Percentiles rank a stretch among this genome's conserved stretches.
phyloP scores from a whole-genome alignment of 2,113 vertebrate species.

The Corvus cornix region DNA sequence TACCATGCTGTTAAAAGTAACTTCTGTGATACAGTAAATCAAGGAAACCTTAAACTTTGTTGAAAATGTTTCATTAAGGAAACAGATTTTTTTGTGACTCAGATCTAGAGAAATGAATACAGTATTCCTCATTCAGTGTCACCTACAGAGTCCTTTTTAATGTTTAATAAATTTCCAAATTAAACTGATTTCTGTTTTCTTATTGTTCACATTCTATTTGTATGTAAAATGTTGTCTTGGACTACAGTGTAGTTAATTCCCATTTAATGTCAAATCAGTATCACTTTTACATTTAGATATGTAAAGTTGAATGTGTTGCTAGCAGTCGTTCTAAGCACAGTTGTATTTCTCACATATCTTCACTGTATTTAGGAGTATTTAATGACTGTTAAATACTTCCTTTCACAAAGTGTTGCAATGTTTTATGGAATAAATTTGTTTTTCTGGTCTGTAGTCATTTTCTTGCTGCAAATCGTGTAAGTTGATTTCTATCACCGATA shows the following conservation, averaged over 20 bases:
- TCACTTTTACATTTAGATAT: neutral
- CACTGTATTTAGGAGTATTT: neutral
- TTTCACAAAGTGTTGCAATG: neutral
- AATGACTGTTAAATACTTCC: neutral
- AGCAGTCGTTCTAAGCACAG: neutral
- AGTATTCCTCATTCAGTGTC: neutral
- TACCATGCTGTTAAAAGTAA: neutral
- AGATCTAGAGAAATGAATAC: neutral
- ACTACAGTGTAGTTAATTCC: neutral
- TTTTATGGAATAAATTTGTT: neutral
- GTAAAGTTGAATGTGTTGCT: neutral
- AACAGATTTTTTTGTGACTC: neutral
- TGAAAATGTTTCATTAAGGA: neutral
- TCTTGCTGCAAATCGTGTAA: neutral
- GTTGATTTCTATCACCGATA: neutral
- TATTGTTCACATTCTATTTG: neutral
- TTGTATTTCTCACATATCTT: neutral
- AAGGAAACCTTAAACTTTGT: neutral
- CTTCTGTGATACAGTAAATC: neutral
- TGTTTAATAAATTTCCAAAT: neutral
- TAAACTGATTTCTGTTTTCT: neutral
- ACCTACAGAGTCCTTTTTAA: neutral
- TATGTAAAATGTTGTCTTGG: neutral
- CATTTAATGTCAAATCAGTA: neutral
- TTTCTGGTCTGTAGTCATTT: neutral